Base-by-base conservation (phyloP, 2,888 invertebrate genomes). In the Ophraella communa region DNA sequence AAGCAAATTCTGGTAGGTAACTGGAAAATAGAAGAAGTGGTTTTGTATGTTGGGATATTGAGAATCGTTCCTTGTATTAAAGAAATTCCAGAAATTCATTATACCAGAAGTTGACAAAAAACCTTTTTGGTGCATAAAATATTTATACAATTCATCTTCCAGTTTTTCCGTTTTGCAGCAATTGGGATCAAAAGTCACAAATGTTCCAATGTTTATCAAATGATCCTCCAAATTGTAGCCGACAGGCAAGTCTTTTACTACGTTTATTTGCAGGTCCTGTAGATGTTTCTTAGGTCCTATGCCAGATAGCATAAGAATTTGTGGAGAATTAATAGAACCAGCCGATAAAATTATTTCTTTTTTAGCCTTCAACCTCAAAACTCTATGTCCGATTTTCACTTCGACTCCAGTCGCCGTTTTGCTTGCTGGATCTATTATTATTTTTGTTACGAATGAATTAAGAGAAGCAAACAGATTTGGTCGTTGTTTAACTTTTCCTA, bases 231-330 rank as follows among this genome's bases (percentile, higher is more conserved):
- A 79, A 72, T 87, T 87, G 23, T 81, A 75, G 1, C 87, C 88
- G 0, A 88, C 87, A 69, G 83, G 82, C 20, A 85, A 73, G 74
- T 86, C 81, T 35, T 66, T 78, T 2, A 86, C 68, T 0, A 83
- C 76, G 0, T 82, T 74, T 57, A 87, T 85, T 0, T 81, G 79
- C 64, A 84, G 71, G 33, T 82, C 75, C 4, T 80, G 72, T 68
- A 90, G 81, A 61, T 85, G 82, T 0, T 85, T 76, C 53, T 77
- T 78, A 0, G 87, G 87, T 0, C 88, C 88, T 8, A 90, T 83
- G 0, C 91, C 91, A 0, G 89, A 90, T 11, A 91, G 78, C 87
- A 91, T 86, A 44, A 92, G 80, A 3, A 92, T 73, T 74, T 91
- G 89, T 0, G 91, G 89, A 1, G 87, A 85, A 71, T 87, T 89